Evolutionary conservation across 1,140 invertebrate genomes (phyloP).

Genomic region (Medauroidea extradentata): DNA sequence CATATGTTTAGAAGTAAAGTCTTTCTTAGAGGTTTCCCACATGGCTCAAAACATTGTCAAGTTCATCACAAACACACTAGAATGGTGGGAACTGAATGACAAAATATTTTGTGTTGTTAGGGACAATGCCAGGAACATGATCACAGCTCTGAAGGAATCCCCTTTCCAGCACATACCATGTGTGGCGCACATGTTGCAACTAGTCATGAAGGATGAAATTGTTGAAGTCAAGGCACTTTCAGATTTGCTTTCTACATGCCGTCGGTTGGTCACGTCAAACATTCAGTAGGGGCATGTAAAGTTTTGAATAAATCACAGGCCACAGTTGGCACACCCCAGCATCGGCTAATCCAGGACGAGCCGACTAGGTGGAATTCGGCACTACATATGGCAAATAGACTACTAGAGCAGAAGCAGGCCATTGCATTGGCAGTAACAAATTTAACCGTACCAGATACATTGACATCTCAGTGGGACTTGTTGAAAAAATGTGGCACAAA

Average conservation of each 20-base stretch:
- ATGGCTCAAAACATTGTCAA: too few species aligned
- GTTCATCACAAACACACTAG: too few species aligned
- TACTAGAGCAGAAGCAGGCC: neutral
- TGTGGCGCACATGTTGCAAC: neutral
- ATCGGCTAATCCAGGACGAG: neutral
- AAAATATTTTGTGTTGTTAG: neutral
- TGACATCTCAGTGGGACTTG: neutral
- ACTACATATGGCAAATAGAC: neutral
- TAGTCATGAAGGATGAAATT: neutral
- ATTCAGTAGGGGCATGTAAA: neutral
- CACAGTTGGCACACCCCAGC: neutral
- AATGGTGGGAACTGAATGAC: too few species aligned
- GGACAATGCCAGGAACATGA: neutral
- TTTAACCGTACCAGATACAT: neutral
- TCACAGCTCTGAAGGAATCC: neutral
- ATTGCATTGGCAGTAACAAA: neutral
- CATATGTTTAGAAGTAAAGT: too few species aligned
- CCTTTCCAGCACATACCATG: neutral
- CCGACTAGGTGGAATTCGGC: neutral
- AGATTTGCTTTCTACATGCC: neutral
- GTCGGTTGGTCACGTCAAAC: neutral
- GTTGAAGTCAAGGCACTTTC: neutral
- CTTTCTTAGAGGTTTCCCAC: too few species aligned
- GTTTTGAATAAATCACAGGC: neutral
- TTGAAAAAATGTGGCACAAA: neutral